Evolutionary conservation across 2,797 vertebrate species (phyloP).

Genomic region (Helarctos malayanus): DNA sequence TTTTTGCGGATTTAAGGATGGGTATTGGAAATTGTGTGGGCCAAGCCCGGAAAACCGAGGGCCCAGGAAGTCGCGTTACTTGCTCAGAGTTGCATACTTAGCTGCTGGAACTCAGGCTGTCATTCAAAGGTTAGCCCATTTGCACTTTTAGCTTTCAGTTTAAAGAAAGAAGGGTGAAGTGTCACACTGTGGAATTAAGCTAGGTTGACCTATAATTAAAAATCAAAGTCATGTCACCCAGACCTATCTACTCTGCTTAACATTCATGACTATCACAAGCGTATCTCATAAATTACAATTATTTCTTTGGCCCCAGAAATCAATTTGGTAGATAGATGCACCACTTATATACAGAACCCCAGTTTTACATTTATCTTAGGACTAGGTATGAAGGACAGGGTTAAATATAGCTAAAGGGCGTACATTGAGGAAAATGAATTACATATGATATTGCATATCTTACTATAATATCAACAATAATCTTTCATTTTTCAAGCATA

Average conservation of each 20-base stretch:
- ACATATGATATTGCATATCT: conserved; percentile 13
- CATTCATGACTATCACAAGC: conserved; percentile 69
- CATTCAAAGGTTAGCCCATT: conserved; percentile 49
- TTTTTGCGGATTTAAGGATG: neutral
- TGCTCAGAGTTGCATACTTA: neutral
- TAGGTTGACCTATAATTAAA: conserved; percentile 76
- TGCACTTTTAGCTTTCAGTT: neutral
- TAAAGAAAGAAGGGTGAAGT: conserved; percentile 17
- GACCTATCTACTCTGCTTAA: conserved; percentile 60
- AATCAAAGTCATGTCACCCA: conserved; percentile 70
- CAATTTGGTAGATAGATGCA: conserved; percentile 53
- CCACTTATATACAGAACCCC: neutral
- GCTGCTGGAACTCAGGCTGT: neutral
- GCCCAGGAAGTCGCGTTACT: neutral
- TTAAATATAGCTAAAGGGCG: conserved; percentile 20
- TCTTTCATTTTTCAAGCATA: conserved; percentile 71
- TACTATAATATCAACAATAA: conserved; percentile 63
- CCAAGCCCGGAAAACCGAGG: neutral
- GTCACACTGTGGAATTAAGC: conserved; percentile 51
- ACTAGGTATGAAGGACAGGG: conserved; percentile 36
- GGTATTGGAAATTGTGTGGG: neutral
- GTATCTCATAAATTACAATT: conserved; percentile 74
- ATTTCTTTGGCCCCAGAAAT: conserved; percentile 69
- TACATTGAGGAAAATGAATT: conserved; percentile 50
- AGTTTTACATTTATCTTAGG: conserved; percentile 66